Evolutionary conservation across 1,140 invertebrate species (phyloP).

Genomic region (Acyrthosiphon pisum): DNA sequence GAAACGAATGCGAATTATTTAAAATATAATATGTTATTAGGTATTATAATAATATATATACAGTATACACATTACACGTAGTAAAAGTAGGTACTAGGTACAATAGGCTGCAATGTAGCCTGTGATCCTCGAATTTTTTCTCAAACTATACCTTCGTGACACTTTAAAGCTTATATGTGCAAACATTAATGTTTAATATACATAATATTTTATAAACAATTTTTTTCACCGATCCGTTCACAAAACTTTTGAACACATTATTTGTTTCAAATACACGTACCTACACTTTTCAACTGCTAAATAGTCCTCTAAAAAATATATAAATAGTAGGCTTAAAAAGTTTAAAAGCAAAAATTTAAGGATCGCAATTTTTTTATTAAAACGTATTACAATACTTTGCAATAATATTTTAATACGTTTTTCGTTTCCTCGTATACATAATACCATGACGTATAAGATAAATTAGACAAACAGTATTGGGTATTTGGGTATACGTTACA

Average conservation of each 20-base stretch:
- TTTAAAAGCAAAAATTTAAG: neutral
- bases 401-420: neutral
- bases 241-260: neutral
- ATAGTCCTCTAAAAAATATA: neutral
- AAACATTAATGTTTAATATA: neutral
- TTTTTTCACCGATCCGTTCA: neutral
- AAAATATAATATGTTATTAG: neutral
- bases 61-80: no score
- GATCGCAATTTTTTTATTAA: neutral
- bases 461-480: neutral
- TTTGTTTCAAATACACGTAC: neutral
- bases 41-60: neutral
- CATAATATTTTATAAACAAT: neutral
- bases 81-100: neutral
- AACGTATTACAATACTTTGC: neutral
- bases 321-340: neutral
- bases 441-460: neutral
- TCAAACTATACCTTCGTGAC: neutral
- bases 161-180: neutral
- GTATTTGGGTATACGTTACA: neutral
- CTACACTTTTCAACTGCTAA: neutral
- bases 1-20: slow-evolving; percentile 21
- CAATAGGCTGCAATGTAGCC: neutral
- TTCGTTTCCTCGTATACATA: neutral
- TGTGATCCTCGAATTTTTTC: neutral